phyloP scores from a whole-genome alignment of 2,797 vertebrate genomes.

The Coregonus suidteri region DNA sequence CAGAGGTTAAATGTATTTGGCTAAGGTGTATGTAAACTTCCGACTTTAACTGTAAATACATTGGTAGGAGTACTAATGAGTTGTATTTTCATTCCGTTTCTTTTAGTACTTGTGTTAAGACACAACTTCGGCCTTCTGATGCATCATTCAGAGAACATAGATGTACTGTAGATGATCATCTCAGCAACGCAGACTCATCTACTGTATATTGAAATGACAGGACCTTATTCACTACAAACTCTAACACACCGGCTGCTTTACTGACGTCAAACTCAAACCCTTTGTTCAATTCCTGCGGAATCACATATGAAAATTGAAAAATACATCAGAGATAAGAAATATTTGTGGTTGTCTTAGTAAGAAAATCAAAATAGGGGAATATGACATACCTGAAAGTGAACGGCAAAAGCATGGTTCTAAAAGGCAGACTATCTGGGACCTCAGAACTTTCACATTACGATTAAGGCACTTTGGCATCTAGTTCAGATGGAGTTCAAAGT shows the following conservation, averaged over 20 bases:
- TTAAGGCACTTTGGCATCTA: neutral
- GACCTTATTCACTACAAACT: conserved; percentile 39
- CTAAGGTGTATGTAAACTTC: no score
- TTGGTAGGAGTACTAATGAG: conserved; percentile 28
- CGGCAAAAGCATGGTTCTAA: conserved; percentile 27
- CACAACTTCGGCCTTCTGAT: conserved; percentile 32
- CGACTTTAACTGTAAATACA: neutral
- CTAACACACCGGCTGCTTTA: neutral
- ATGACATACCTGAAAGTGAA: conserved; percentile 1
- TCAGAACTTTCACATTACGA: conserved; percentile 23
- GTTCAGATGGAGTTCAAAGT: conserved; percentile 31
- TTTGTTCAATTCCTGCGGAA: neutral
- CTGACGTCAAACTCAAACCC: conserved; percentile 12
- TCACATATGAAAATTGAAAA: neutral
- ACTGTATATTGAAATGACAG: conserved; percentile 44
- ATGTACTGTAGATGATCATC: conserved; percentile 11
- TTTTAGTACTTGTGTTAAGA: conserved; percentile 25
- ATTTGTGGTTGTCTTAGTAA: conserved; percentile 21
- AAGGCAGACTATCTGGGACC: conserved; percentile 29
- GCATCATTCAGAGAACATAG: conserved; percentile 56
- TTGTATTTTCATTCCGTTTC: neutral
- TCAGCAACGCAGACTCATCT: conserved; percentile 43
- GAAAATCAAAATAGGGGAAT: conserved; percentile 27
- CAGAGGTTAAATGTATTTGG: no score
- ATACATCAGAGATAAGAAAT: neutral